phyloP scores from a whole-genome alignment of 2,113 vertebrate species.

The Serinus canaria region DNA sequence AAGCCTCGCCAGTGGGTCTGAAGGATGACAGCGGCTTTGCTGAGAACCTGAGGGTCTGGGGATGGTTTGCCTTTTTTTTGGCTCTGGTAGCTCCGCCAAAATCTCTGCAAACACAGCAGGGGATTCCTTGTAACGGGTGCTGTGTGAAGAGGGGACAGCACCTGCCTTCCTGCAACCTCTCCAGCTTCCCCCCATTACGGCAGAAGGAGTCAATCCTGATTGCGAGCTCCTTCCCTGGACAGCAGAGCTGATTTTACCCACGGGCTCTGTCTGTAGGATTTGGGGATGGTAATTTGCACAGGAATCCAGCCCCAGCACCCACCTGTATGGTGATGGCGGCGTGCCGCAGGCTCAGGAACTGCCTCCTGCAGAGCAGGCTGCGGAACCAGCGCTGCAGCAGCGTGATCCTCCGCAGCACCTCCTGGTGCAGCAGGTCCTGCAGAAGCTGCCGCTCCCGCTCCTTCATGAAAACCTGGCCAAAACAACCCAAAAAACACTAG shows the following conservation, averaged over 20 bases:
- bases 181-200: background rate
- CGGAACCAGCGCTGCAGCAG: slow-evolving; percentile 86
- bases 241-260: background rate
- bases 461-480: slow-evolving; percentile 88
- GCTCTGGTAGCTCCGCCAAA: slow-evolving; percentile 79
- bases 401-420: slow-evolving; percentile 86
- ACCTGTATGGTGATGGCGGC: slow-evolving; percentile 88
- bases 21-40: slow-evolving; percentile 78
- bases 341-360: slow-evolving; percentile 82
- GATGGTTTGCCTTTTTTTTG: slow-evolving; percentile 51
- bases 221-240: background rate
- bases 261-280: background rate
- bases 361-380: slow-evolving; percentile 81
- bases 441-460: slow-evolving; percentile 87
- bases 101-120: slow-evolving; percentile 74
- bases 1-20: slow-evolving; percentile 88
- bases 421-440: slow-evolving; percentile 87
- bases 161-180: too few species aligned
- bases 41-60: slow-evolving; percentile 45
- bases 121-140: background rate
- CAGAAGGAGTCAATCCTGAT: background rate
- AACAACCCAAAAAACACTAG: background rate
- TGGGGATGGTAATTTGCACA: background rate
- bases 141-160: background rate
- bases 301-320: background rate